Base-by-base conservation (phyloP, 2,888 invertebrate species). In the Netelia fuscicornis region DNA sequence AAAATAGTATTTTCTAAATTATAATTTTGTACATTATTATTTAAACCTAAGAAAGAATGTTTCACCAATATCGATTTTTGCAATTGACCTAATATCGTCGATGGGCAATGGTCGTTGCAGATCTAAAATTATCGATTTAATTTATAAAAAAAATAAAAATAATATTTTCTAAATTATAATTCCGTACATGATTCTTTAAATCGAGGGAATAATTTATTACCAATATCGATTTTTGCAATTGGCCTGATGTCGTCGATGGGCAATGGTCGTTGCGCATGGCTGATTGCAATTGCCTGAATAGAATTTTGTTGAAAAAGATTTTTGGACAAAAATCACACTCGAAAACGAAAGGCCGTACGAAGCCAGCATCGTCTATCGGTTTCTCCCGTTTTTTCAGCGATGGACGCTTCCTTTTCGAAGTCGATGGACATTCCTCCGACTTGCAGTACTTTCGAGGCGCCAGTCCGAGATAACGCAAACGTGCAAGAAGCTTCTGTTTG, bases 291-390 rank as follows among this genome's bases (percentile, higher is more conserved):
- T 74, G 0, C 11, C 87, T 25, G 48, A 85, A 86, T 9, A 83
- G 0, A 2, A 48, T 85, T 37, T 77, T 62, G 44, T 84, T 79
- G 75, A 79, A 87, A 54, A 88, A 86, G 23, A 81, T 65, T 9
- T 78, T 87, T 1, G 71, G 23, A 54, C 88, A 87, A 42, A 75
- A 86, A 9, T 83, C 74, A 76, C 88, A 88, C 17, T 86, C 80
- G 44, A 86, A 83, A 0, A 87, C 52, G 5, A 70, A 71, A 0
- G 88, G 87, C 17, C 81, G 65, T 0, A 58, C 25, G 44, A 87
- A 87, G 10, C 77, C 52, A 17, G 70, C 74, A 0, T 81, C 74
- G 6, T 81, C 82, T 5, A 74, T 17, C 11, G 54, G 11, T 1
- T 56, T n/a, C 2, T 80, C 68, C 3, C 78, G 76, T n/a, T 67